Evolutionary conservation across 2,888 invertebrate species (phyloP).

Genomic region (Parochlus steinenii): DNA sequence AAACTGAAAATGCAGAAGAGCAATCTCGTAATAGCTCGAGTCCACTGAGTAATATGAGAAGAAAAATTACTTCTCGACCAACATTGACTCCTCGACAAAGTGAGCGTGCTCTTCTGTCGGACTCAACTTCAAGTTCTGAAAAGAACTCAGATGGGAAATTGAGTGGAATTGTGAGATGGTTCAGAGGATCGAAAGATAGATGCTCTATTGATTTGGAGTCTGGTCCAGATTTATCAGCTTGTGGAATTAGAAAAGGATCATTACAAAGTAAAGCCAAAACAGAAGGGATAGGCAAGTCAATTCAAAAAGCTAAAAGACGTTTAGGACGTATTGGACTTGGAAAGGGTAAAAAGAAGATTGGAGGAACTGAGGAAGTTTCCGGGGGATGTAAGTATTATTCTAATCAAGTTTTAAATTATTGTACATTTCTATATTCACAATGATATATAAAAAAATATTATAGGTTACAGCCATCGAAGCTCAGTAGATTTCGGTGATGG

Average conservation of each 20-base stretch:
- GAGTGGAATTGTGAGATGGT: slow-evolving; percentile 57
- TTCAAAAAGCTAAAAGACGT: slow-evolving; percentile 70
- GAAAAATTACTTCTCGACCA: slow-evolving; percentile 35
- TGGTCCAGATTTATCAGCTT: slow-evolving; percentile 40
- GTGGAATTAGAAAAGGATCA: slow-evolving; percentile 35
- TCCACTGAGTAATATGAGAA: slow-evolving; percentile 55
- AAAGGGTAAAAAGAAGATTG: slow-evolving; percentile 77
- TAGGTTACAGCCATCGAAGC: slow-evolving; percentile 60
- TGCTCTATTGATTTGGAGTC: slow-evolving; percentile 36
- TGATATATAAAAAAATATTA: slow-evolving; percentile 15
- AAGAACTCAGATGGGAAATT: slow-evolving; percentile 36
- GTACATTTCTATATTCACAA: neutral
- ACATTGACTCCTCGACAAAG: slow-evolving; percentile 73
- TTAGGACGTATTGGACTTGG: slow-evolving; percentile 65
- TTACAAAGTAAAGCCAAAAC: slow-evolving; percentile 28
- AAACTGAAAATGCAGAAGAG: slow-evolving; percentile 62
- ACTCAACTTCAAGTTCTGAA: slow-evolving; percentile 32
- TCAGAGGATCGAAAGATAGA: slow-evolving; percentile 37
- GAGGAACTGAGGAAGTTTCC: slow-evolving; percentile 71
- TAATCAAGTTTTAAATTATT: no score
- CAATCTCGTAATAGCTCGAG: slow-evolving; percentile 57
- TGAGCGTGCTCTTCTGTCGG: slow-evolving; percentile 49
- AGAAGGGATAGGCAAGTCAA: slow-evolving; percentile 42
- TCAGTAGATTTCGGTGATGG: slow-evolving; percentile 68
- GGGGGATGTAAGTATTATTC: slow-evolving; percentile 46